Base-by-base conservation (phyloP, 2,113 vertebrate genomes). In the human (Homo sapiens) region DNA sequence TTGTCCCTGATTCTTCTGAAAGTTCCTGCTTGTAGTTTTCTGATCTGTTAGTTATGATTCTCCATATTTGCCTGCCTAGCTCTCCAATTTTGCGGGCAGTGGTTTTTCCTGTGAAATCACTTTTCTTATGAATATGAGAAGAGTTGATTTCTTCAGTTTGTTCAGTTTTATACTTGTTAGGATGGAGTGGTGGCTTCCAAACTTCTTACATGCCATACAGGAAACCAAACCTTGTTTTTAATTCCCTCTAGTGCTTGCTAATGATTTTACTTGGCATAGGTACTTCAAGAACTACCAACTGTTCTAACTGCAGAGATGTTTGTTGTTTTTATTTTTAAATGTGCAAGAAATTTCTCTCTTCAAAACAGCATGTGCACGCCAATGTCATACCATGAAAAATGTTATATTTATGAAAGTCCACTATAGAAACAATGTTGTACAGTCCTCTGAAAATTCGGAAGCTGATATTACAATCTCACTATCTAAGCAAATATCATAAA, bases 401-500 rank as follows among this genome's bases (percentile, higher is more conserved):
- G 43, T 43, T 82, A 76, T 75, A 70, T 93, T 84, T 90, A 79
- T 1, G 25, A 16, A 84, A 87, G 25, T 50, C 14, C 55, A 57
- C 2, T 81, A 22, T 8, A 70, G 59, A 68, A 68, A 82, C 2
- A 90, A 32, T 43, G 12, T 35, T 90, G 35, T 68, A 45, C 64
- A 78, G 4, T 87, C 8, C 22, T 61, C 45, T 73, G 76, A 84
- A 79, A 78, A 86, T 55, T 59, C 16, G 20, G 25, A 57, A 80
- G 57, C 32, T 66, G 38, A 80, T 73, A 35, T 72, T 48, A 4
- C 3, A n/a, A 23, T 89, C 17, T 68, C 32, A 57, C 8, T 73
- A 32, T 38, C 17, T 83, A 88, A 88, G 59, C 43, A 83, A 96
- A 82, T 76, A 32, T 27, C 30, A 93, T 43, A 79, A 92, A 96